phyloP scores from a whole-genome alignment of 2,888 invertebrate species.

The Temnothorax rugatulus region DNA sequence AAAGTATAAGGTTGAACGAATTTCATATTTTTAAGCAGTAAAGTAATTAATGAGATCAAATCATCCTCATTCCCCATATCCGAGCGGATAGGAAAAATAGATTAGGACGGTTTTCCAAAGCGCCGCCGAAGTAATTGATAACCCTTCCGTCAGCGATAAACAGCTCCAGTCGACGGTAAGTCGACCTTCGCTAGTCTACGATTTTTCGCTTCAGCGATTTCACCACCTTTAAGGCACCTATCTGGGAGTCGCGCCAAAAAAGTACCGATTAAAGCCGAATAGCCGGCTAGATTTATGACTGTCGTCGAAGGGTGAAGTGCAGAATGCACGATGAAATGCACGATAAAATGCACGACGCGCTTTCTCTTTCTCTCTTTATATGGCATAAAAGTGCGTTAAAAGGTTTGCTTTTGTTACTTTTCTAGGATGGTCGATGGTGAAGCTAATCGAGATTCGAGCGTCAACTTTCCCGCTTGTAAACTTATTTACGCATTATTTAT shows the following conservation, averaged over 20 bases:
- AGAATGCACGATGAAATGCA: background rate
- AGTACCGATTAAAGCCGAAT: slow-evolving; percentile 40
- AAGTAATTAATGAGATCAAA: background rate
- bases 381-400: slow-evolving; percentile 22
- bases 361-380: slow-evolving; percentile 10
- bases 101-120: slow-evolving; percentile 33
- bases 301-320: slow-evolving; percentile 7
- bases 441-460: background rate
- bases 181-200: slow-evolving; percentile 36
- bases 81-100: slow-evolving; percentile 26
- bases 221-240: slow-evolving; percentile 30
- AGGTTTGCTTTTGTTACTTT: background rate
- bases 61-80: background rate
- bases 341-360: too few relatives aligned
- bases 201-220: slow-evolving; percentile 50
- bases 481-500: background rate
- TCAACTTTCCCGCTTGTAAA: background rate
- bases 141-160: slow-evolving; percentile 36
- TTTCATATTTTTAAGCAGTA: background rate
- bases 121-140: slow-evolving; percentile 44
- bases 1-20: background rate
- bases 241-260: slow-evolving; percentile 32
- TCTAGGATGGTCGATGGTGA: background rate
- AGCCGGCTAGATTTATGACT: slow-evolving; percentile 41
- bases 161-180: slow-evolving; percentile 4